Base-by-base conservation (phyloP, 2,888 invertebrate species). In the Theretra japonica region DNA sequence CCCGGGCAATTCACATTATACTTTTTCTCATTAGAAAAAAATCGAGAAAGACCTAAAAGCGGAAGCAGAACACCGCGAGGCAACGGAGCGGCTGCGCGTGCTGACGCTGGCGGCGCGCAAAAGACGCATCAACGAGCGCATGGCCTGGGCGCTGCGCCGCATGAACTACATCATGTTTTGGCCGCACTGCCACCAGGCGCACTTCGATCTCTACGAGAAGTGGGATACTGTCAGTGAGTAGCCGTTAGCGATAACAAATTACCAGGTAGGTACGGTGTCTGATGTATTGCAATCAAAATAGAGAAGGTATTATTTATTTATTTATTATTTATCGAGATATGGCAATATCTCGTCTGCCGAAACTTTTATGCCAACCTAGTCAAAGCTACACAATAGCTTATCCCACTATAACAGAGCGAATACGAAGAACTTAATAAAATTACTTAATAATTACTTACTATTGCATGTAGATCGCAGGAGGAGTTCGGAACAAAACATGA, bases 161-260 rank as follows among this genome's bases (percentile, higher is more conserved):
- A 72, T 91, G 2, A 93, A 94, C 86, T 94, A 83, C 76, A 94
- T 94, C 30, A 70, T 94, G 76, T 94, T 91, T 82, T 94, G 92
- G 91, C 94, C 94, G 0, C 90, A 91, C 62, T 89, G 90, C 76
- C 93, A 93, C 72, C 78, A 91, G 68, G 94, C 94, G 0, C 94
- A 94, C 72, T 89, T 86, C 75, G 94, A 93, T 70, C 74, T 94
- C 4, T 94, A 94, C 73, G 94, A 93, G 76, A 93, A 93, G 68
- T 93, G 92, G 94, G 93, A 94, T 74, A 72, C 76, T 48, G 82
- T 90, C 65, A 88, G 94, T 93, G 25, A 84, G 91, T 77, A 60
- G 8, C n/a, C 19, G 7, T 53, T n/a, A 19, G 30, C 30, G 5
- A 19, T 69, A 17, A 15, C 17, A 4, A 33, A 30, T 53, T 25